These are phyloP conservation scores for Drosophila koepferae DNA, from an alignment of 2,888 invertebrate genomes.

Conservation along the genomic window DNA sequence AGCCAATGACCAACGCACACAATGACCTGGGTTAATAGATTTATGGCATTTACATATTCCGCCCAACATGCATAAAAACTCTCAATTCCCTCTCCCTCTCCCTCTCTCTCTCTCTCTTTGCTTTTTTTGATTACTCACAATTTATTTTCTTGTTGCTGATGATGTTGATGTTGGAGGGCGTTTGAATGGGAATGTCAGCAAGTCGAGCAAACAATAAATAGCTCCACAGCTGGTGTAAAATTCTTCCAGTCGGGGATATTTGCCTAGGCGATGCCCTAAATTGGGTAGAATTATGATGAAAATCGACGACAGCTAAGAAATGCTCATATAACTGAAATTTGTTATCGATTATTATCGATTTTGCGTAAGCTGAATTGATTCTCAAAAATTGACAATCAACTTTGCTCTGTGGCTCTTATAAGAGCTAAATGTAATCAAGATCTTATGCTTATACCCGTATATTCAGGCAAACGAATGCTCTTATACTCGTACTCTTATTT, in stretches of 20 bases:
- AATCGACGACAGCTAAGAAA: not conserved
- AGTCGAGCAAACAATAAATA: constrained; percentile 68
- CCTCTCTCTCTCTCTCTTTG: not conserved
- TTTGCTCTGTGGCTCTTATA: not conserved
- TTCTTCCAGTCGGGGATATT: not conserved
- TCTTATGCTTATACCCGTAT: not conserved
- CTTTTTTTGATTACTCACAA: constrained; percentile 49
- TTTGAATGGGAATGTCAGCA: constrained; percentile 66
- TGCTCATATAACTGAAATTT: not conserved
- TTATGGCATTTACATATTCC: constrained; percentile 66
- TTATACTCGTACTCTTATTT: not conserved
- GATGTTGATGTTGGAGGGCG: constrained; percentile 45
- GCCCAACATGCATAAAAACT: constrained; percentile 13
- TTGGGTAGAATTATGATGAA: not conserved
- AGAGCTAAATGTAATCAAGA: not conserved
- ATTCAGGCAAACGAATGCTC: not conserved
- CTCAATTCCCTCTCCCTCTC: not conserved
- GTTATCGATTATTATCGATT: not conserved
- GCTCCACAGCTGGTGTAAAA: constrained; percentile 13
- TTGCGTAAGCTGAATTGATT: not conserved
- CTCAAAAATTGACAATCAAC: not conserved
- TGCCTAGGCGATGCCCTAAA: not conserved
- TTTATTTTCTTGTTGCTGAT: constrained; percentile 35
- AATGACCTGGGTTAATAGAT: constrained; percentile 57
- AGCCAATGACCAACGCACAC: constrained; percentile 49